Percentiles rank a stretch among this genome's conserved stretches.
These are phyloP conservation scores for Polyploca ridens DNA, from an alignment of 2,888 invertebrate genomes.

Conservation along the genomic window DNA sequence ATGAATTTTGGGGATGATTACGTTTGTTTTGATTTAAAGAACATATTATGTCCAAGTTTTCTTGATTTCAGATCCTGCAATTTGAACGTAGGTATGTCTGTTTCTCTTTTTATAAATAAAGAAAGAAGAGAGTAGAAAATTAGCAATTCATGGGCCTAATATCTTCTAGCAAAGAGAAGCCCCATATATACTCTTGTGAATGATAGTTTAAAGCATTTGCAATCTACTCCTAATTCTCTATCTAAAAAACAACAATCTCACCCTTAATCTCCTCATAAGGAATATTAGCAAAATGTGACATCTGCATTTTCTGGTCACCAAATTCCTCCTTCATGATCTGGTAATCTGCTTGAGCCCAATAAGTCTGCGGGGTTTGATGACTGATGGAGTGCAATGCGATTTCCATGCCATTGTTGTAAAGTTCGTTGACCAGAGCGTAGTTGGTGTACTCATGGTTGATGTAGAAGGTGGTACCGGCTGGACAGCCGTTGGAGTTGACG, in stretches of 20 bases:
- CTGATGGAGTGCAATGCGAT: conserved; percentile 89
- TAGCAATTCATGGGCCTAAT: no score
- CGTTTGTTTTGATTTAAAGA: no score
- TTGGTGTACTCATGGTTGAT: conserved; percentile 90
- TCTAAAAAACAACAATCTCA: conserved; percentile 29
- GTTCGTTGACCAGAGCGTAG: conserved; percentile 85
- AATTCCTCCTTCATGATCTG: conserved; percentile 83
- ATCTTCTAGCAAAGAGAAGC: no score
- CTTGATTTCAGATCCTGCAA: no score
- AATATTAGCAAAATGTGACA: conserved; percentile 82
- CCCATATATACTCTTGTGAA: no score
- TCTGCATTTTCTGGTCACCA: conserved; percentile 81
- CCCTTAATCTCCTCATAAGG: conserved; percentile 66
- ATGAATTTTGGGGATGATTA: no score
- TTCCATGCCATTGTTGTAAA: conserved; percentile 86
- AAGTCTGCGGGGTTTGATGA: conserved; percentile 80
- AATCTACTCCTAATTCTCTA: no score
- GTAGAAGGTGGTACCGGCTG: conserved; percentile 87
- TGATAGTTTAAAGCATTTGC: no score
- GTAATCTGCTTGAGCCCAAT: conserved; percentile 83
- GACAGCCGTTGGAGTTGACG: conserved; percentile 87
- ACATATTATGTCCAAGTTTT: no score
- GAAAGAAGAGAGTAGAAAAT: no score
- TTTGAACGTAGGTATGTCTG: no score
- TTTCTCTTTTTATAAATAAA: no score